Evolutionary conservation across 92 coral and sea anemone genomes (phyloP).

Genomic region (Desmophyllum pertusum): DNA sequence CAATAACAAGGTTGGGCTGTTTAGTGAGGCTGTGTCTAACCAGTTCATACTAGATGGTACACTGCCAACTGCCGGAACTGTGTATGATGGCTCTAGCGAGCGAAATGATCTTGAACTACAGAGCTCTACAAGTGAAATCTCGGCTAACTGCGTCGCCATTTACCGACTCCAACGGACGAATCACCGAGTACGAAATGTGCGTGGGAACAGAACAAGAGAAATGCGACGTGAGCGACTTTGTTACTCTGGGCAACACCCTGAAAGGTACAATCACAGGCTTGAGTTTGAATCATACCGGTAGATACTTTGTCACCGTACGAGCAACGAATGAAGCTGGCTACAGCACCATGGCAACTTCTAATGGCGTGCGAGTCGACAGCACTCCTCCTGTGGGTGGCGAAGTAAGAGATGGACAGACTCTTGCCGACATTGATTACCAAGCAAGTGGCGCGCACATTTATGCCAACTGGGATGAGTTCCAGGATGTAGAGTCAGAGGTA

Average conservation of each 20-base stretch:
- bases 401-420: conserved; percentile 76
- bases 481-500: conserved; percentile 81
- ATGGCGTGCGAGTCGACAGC: conserved; percentile 82
- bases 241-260: conserved; percentile 51
- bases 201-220: conserved; percentile 75
- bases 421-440: conserved; percentile 74
- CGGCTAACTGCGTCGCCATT: conserved; percentile 94
- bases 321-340: conserved; percentile 88
- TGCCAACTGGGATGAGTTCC: conserved; percentile 91
- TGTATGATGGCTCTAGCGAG: conserved; percentile 71
- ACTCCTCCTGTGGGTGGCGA: conserved; percentile 82
- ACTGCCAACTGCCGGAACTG: conserved; percentile 71
- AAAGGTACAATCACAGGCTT: conserved; percentile 67
- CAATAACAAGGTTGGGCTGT: conserved; percentile 75
- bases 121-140: conserved; percentile 73
- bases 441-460: conserved; percentile 71
- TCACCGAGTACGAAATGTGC: conserved; percentile 78
- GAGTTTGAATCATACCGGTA: conserved; percentile 63
- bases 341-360: conserved; percentile 61
- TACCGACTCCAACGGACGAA: conserved; percentile 69
- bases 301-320: conserved; percentile 75
- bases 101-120: conserved; percentile 65
- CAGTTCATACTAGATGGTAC: conserved; percentile 69
- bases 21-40: conserved; percentile 73
- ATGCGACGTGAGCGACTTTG: conserved; percentile 73